These are phyloP conservation scores for Cephus sareptanus DNA, from an alignment of 2,888 invertebrate species.

Conservation along the genomic window DNA sequence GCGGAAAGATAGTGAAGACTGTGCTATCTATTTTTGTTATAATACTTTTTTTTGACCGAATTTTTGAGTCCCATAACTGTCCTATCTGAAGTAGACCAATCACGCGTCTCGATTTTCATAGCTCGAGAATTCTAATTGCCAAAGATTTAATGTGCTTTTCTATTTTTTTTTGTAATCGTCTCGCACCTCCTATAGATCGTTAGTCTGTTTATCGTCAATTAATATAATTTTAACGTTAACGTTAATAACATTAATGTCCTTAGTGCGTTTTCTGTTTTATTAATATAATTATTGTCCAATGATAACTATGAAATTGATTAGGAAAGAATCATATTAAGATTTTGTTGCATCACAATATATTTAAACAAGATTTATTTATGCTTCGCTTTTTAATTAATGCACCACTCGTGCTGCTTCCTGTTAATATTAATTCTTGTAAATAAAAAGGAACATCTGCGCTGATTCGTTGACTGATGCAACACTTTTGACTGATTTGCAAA, in stretches of 20 bases:
- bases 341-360: not conserved
- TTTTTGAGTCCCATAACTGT: not conserved
- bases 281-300: conserved; percentile 3
- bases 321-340: not conserved
- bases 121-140: not conserved
- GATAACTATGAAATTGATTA: not conserved
- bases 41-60: not conserved
- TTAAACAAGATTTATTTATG: not conserved
- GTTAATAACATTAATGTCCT: not conserved
- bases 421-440: not conserved
- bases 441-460: not conserved
- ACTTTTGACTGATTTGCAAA: not conserved
- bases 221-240: conserved; percentile 5
- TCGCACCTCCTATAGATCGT: not conserved
- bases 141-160: not conserved
- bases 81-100: not conserved
- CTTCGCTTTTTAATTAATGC: not conserved
- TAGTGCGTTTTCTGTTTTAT: conserved; percentile 6
- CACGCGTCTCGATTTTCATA: not conserved
- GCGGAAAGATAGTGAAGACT: not conserved
- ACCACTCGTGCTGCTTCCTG: not conserved
- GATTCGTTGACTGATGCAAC: not conserved
- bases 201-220: not conserved
- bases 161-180: not conserved
- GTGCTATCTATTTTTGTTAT: not conserved